Base-by-base conservation (phyloP, 2,113 vertebrate genomes). In the Aptenodytes patagonicus region DNA sequence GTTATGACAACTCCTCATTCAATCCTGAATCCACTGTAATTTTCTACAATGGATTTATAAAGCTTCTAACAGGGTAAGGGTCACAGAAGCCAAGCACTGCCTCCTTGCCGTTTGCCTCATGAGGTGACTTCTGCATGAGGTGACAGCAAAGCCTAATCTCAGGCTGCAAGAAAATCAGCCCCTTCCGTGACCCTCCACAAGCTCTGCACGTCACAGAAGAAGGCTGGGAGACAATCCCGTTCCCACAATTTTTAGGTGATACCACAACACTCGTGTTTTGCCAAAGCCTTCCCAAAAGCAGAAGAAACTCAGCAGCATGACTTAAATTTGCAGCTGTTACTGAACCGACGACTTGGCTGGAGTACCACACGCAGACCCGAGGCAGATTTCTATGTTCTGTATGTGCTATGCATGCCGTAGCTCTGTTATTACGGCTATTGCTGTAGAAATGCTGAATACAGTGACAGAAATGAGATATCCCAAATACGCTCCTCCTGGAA, bases 401-500 rank as follows among this genome's bases (percentile, higher is more conserved):
- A 29, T 38, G 15, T 7, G 21, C 16, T 52, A 2, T 25, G 19
- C 0, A 0, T 31, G 31, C 52, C 7, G 6, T 10, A 85, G 47
- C 24, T 79, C 34, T 36, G 11, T 29, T 36, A n/a, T 16, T 36
- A 19, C 0, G 13, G 46, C 46, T 80, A 9, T 17, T 55, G 34
- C 28, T 76, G 29, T 29, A 44, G 42, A 83, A 90, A 70, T 17
- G 24, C 42, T 76, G 38, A 36, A 73, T 4, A 66, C 20, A 78
- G 29, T 13, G 32, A 38, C 25, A 68, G 21, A 71, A 76, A 76
- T 10, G 10, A 62, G 34, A 17, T 15, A 26, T 12, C 7, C 32
- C 3, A 1, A 80, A 76, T 8, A 36, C 8, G 2, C 9, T 72
- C 17, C 68, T 60, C 26, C 28, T 19, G 17, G 25, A 82, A 8